These are phyloP conservation scores for Calyptommatus sinebrachiatus DNA, from an alignment of 2,113 vertebrate species.

Conservation along the genomic window DNA sequence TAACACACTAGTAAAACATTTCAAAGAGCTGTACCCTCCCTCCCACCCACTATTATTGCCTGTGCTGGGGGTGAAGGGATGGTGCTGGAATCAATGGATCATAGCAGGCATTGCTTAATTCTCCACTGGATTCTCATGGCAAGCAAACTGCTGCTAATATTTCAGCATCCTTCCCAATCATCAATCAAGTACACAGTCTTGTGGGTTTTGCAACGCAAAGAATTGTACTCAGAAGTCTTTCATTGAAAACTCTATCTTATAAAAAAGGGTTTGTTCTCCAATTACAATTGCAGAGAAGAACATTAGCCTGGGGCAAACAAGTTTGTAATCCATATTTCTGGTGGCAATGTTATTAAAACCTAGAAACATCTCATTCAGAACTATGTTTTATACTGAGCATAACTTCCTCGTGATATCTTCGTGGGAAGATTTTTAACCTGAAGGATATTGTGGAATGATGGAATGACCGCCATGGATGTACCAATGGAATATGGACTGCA, in stretches of 20 bases:
- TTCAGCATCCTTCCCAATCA: slow-evolving; percentile 22
- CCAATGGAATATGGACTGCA: not conserved
- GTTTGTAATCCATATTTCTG: not conserved
- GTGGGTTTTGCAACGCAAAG: not conserved
- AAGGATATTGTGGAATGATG: not conserved
- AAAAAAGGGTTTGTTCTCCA: slow-evolving; percentile 20
- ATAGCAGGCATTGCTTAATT: not conserved
- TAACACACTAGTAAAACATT: too few species aligned
- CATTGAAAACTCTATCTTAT: slow-evolving; percentile 25
- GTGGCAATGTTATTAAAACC: not conserved
- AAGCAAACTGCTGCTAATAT: not conserved
- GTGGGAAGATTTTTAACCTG: not conserved
- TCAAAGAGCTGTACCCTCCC: too few species aligned
- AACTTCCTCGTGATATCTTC: not conserved
- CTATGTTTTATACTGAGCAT: too few species aligned
- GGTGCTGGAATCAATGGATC: not conserved
- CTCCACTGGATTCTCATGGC: slow-evolving; percentile 17
- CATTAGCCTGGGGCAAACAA: not conserved
- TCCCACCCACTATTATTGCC: not conserved
- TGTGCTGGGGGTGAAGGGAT: slow-evolving; percentile 6
- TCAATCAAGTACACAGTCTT: slow-evolving; percentile 4
- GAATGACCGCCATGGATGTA: not conserved
- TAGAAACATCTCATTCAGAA: not conserved
- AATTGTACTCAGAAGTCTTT: slow-evolving; percentile 3
- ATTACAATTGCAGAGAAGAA: slow-evolving; percentile 3